phyloP scores from a whole-genome alignment of 2,113 vertebrate genomes.

The Datnioides undecimradiatus region DNA sequence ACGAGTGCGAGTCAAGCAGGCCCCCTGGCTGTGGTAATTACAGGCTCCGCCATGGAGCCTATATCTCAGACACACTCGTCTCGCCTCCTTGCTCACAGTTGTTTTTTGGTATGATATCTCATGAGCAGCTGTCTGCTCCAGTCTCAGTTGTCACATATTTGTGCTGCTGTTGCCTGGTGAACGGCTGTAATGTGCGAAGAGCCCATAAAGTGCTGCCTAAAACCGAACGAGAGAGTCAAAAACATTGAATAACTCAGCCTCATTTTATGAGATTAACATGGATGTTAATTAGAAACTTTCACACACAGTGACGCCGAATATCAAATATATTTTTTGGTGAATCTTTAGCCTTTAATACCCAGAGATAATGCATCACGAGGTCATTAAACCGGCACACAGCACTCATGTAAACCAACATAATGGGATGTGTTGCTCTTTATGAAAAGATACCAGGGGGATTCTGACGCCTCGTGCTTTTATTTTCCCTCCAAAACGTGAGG shows the following conservation, averaged over 20 bases:
- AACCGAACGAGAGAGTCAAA: constrained; percentile 5
- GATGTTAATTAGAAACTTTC: constrained; percentile 4
- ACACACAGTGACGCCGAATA: not conserved
- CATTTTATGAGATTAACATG: constrained; percentile 8
- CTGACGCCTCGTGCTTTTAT: not conserved
- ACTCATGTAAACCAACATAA: constrained; percentile 1
- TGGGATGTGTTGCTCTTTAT: constrained; percentile 11
- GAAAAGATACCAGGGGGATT: constrained; percentile 24
- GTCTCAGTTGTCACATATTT: constrained; percentile 21
- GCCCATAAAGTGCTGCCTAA: not conserved
- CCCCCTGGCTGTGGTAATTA: constrained; percentile 59
- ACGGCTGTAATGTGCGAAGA: constrained; percentile 16
- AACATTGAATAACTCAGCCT: not conserved
- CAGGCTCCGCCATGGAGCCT: not conserved
- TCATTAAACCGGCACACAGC: not conserved
- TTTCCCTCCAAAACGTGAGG: constrained; percentile 11
- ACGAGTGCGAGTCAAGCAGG: constrained; percentile 9
- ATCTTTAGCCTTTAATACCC: not conserved
- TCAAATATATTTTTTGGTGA: not conserved
- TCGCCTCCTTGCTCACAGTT: constrained; percentile 8
- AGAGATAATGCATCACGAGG: not conserved
- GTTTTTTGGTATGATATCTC: constrained; percentile 9
- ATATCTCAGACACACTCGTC: not conserved
- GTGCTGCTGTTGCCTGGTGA: constrained; percentile 3
- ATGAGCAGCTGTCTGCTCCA: not conserved